These are phyloP conservation scores for Phengaris arion DNA, from an alignment of 2,888 invertebrate genomes.

Conservation along the genomic window DNA sequence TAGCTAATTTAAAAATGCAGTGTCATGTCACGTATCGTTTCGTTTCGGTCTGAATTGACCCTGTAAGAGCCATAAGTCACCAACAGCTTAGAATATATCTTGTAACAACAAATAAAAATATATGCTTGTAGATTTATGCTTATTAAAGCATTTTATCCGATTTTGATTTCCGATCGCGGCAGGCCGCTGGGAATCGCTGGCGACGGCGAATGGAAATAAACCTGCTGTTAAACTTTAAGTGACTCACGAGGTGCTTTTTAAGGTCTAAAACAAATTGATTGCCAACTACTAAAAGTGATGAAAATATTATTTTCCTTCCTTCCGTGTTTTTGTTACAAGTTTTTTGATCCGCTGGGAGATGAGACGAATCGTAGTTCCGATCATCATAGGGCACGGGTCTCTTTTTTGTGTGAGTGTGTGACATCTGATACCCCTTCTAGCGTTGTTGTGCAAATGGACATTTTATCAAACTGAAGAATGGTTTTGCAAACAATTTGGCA, in stretches of 20 bases:
- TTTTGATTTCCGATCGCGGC: neutral
- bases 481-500: too few relatives aligned
- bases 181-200: constrained; percentile 1
- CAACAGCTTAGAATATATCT: too few relatives aligned
- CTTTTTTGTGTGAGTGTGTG: too few relatives aligned
- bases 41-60: too few relatives aligned
- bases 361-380: neutral
- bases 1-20: too few relatives aligned
- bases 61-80: too few relatives aligned
- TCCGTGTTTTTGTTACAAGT: neutral
- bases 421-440: too few relatives aligned
- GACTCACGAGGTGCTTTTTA: neutral
- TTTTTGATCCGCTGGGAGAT: neutral
- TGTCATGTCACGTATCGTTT: too few relatives aligned
- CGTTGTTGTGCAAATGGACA: too few relatives aligned
- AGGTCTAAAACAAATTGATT: neutral
- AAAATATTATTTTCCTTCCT: neutral
- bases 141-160: neutral
- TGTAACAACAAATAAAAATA: too few relatives aligned
- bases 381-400: too few relatives aligned
- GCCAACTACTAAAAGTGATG: neutral
- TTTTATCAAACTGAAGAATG: too few relatives aligned
- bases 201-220: constrained; percentile 2
- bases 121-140: neutral
- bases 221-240: neutral